Evolutionary conservation across 2,888 invertebrate genomes (phyloP), one percentile per base, ranked within the genome.

Genomic region (Patella ulyssiponensis): DNA sequence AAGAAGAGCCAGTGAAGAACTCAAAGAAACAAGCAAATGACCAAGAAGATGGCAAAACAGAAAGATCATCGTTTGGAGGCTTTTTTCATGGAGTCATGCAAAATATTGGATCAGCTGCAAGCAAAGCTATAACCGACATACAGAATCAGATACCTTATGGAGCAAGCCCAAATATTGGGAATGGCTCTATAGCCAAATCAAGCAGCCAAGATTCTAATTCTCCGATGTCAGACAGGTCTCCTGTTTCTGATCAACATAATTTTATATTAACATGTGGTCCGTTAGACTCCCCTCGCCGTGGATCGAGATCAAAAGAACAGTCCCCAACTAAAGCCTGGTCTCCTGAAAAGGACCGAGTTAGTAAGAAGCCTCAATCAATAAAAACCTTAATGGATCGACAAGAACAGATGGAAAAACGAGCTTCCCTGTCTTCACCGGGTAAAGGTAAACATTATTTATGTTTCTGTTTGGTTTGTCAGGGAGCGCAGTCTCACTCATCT

Each of bases 51-150:
- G 7, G 3, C 7, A 64, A 64, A 64, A 5, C 23, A 23, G 64
- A 64, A 14, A 17, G 58, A n/a, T 74, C 17, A 2, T 74, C 58
- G 1, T 64, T 33, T 15, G 58, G 74, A 20, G 64, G 64, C n/a
- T 33, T 20, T 74, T 20, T 27, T 44, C 23, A 44, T 44, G 44
- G 44, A 44, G 44, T 44, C 44, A 82, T 86, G 79, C 83, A 86
- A 75, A 83, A 85, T 20, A 79, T 89, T 76, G 85, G 85, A n/a
- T 84, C 87, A 9, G 84, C 88, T 80, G 89, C 89, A 15, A 86
- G 81, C 71, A 87, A 86, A 44, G 88, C 89, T 7, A 81, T 89
- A 51, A 85, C 83, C 33, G 88, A 85, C 76, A 85, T 86, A 56
- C 81, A 84, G 69, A 85, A 84, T 58, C 85, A 84, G 23, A 76